Conservation (phyloP, 1,140 invertebrate genomes). For the Bombus superbus region DNA sequence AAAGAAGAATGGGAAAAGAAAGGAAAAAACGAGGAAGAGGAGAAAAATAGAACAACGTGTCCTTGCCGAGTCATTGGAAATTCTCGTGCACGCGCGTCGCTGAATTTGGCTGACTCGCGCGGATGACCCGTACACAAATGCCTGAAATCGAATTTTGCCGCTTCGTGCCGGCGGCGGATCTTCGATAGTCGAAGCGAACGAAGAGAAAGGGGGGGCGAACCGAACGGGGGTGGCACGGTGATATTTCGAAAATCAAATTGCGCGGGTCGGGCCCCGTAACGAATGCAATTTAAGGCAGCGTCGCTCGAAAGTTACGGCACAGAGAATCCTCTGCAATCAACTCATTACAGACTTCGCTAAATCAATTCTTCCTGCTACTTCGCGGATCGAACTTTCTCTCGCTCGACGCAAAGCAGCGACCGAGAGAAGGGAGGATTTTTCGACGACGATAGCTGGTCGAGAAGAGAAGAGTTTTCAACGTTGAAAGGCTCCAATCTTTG, state of each 20-base stretch:
- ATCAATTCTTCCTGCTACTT: conserved; percentile 51
- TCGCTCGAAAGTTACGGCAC: conserved; percentile 50
- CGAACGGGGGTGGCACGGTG: background rate
- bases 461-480: background rate
- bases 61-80: conserved; percentile 24
- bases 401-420: too few relatives aligned
- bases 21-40: background rate
- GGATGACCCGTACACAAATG: conserved; percentile 59
- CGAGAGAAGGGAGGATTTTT: background rate
- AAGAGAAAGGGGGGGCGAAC: background rate
- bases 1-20: too few relatives aligned
- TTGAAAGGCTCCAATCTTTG: background rate
- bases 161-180: conserved; percentile 30
- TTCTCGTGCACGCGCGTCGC: conserved; percentile 32
- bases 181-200: background rate
- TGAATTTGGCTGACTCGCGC: conserved; percentile 44
- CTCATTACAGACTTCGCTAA: conserved; percentile 60
- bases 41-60: background rate
- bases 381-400: conserved; percentile 17
- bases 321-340: conserved; percentile 62
- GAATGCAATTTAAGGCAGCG: conserved; percentile 60
- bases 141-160: conserved; percentile 60
- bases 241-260: conserved; percentile 67
- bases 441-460: background rate
- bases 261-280: conserved; percentile 43